Evolutionary conservation across 2,113 vertebrate genomes (phyloP), one percentile per base, ranked within the genome.

Genomic region (Heterochromis multidens): DNA sequence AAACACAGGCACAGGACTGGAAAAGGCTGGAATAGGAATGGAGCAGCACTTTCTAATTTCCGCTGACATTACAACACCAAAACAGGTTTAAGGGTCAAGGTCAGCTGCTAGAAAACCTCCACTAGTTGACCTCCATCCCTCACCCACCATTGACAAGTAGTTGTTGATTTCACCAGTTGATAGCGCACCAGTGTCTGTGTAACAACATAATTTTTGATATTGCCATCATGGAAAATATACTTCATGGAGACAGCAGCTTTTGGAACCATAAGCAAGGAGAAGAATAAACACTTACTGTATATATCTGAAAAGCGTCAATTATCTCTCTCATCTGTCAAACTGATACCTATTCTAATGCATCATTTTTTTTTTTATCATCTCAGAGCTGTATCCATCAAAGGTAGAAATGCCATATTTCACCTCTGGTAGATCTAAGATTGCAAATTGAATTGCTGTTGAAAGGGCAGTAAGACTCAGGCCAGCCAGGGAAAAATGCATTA

Each of bases 391-490:
- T 59, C 62, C 13, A 52, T 63, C 46, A 40, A n/a, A 4, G 7
- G 54, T 19, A 63, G 74, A 84, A 79, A 70, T 33, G 35, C 21
- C 46, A 23, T 65, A 72, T 79, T 43, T 77, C 58, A 43, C 25
- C 52, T 46, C 27, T 9, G 23, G 60, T 76, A 40, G 56, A 79
- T 67, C 49, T 62, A 56, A 56, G 46, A 82, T 58, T 87, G 78
- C 84, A 91, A 84, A 90, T 63, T 87, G 82, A 87, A 90, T 82
- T 29, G 77, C 52, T 61, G 61, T 59, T 90, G 82, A 90, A 84
- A 82, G 85, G 54, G 43, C 61, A 88, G 25, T 79, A 70, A 76
- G 72, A 56, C 13, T 86, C 49, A 65, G 89, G 85, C 59, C 81
- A 84, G 58, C 35, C 7, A 23, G 46, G 1, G 4, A 59, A 89